These are phyloP conservation scores for Heliconius cydno DNA, from an alignment of 2,888 invertebrate species.

Conservation along the genomic window DNA sequence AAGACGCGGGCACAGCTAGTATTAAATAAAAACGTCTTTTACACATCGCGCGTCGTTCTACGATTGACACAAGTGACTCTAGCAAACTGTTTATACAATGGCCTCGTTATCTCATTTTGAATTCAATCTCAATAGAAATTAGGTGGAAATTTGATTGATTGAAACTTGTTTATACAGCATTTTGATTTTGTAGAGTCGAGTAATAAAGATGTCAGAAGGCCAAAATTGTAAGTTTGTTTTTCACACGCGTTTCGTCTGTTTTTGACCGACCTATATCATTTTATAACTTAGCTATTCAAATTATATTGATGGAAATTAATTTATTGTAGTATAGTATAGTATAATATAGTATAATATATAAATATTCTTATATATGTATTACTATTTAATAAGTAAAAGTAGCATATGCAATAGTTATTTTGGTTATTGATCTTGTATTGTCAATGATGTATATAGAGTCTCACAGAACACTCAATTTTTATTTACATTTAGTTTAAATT, in stretches of 20 bases:
- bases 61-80: conserved; percentile 78
- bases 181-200: conserved; percentile 40
- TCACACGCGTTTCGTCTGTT: conserved; percentile 60
- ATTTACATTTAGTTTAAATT: too few relatives aligned
- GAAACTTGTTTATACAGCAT: conserved; percentile 38
- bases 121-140: conserved; percentile 52
- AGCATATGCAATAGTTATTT: too few relatives aligned
- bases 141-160: conserved; percentile 56
- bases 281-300: conserved; percentile 28
- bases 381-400: too few relatives aligned
- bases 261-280: conserved; percentile 60
- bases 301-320: neutral
- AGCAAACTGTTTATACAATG: conserved; percentile 52
- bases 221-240: conserved; percentile 67
- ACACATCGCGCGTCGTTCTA: conserved; percentile 36
- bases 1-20: neutral
- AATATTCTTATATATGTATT: too few relatives aligned
- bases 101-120: conserved; percentile 48
- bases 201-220: conserved; percentile 71
- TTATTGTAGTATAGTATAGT: neutral
- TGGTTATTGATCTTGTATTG: too few relatives aligned
- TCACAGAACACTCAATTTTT: too few relatives aligned
- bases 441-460: too few relatives aligned
- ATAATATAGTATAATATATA: too few relatives aligned
- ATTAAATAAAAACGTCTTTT: conserved; percentile 1